Evolutionary conservation across 2,888 invertebrate species (phyloP).

Genomic region (Cylindroiulus punctatus): DNA sequence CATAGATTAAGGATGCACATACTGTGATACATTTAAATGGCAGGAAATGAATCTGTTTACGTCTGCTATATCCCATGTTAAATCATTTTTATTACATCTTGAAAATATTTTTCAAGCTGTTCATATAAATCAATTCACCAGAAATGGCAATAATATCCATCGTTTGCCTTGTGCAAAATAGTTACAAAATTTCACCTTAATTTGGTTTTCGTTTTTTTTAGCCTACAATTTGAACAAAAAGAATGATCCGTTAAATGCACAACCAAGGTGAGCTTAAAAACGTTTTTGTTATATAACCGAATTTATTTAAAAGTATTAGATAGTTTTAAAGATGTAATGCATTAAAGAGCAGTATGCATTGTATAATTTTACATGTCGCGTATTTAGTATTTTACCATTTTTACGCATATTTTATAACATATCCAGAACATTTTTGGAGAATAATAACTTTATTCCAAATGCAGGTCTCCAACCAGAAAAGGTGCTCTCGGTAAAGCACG

Average conservation of each 20-base stretch:
- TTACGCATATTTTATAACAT: too few relatives aligned
- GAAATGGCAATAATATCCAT: background rate
- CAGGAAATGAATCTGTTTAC: too few relatives aligned
- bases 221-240: conserved; percentile 34
- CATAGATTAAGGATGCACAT: background rate
- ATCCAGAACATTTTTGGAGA: too few relatives aligned
- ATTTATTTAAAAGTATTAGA: too few relatives aligned
- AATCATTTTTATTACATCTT: background rate
- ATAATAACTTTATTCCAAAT: background rate
- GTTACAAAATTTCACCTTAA: background rate
- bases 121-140: background rate
- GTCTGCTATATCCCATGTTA: background rate
- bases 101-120: background rate
- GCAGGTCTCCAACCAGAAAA: background rate
- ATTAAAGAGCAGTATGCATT: too few relatives aligned
- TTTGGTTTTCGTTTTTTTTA: background rate
- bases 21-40: too few relatives aligned
- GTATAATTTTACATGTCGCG: too few relatives aligned
- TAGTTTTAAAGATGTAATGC: too few relatives aligned
- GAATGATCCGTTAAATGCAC: conserved; percentile 5
- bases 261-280: background rate
- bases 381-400: too few relatives aligned
- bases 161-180: background rate
- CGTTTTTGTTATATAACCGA: too few relatives aligned
- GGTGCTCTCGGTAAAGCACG: background rate